These are phyloP conservation scores for Callimorpha dominula DNA, from an alignment of 2,888 invertebrate species.

Conservation along the genomic window DNA sequence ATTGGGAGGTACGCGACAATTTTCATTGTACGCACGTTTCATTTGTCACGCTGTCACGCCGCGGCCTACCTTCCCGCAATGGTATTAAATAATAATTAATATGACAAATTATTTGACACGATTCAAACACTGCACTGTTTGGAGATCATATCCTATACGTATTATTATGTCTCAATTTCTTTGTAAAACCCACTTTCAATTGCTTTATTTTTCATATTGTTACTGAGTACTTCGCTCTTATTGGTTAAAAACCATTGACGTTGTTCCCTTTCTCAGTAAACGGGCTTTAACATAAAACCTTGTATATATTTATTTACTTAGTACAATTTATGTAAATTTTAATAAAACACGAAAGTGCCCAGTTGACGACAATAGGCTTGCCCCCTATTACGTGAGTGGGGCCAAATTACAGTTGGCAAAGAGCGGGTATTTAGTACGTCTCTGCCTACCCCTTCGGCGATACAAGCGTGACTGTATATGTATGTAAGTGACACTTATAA, in stretches of 20 bases:
- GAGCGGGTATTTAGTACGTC: background rate
- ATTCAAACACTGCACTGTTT: slow-evolving; percentile 5
- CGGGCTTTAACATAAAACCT: no score
- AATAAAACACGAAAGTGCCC: no score
- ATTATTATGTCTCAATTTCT: background rate
- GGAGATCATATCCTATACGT: background rate
- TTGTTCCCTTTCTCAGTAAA: no score
- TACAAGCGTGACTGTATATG: background rate
- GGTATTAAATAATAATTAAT: slow-evolving; percentile 39
- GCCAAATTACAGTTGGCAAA: background rate
- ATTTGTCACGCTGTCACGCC: slow-evolving; percentile 44
- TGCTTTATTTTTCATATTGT: no score
- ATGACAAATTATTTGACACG: slow-evolving; percentile 21
- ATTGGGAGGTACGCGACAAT: slow-evolving; percentile 25
- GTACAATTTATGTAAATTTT: no score
- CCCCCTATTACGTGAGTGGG: background rate
- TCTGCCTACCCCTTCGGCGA: background rate
- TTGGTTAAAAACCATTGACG: no score
- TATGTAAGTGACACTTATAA: background rate
- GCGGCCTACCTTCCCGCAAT: slow-evolving; percentile 27
- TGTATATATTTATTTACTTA: no score
- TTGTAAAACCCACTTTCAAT: no score
- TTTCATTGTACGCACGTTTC: slow-evolving; percentile 45
- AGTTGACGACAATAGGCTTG: no score
- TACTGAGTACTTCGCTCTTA: no score